A percentile compares a stretch with the other conserved stretches of the same genome.
Conservation (phyloP, 2,888 invertebrate species). For the Ophion costatus region DNA sequence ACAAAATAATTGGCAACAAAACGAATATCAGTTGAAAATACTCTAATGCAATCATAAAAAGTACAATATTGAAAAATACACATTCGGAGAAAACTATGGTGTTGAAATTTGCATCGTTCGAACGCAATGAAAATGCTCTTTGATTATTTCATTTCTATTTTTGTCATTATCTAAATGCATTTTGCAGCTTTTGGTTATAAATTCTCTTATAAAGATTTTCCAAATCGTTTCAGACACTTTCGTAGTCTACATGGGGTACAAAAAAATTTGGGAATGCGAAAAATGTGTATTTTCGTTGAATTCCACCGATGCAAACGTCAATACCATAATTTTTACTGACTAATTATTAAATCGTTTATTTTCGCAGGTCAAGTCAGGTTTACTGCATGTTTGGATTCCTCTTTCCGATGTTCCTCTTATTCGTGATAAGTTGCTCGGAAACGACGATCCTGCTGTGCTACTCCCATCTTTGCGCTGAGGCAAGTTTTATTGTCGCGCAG, state of each 20-base stretch:
- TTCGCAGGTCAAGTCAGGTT: conserved; percentile 92
- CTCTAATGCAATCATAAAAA: background rate
- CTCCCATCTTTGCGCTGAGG: conserved; percentile 99
- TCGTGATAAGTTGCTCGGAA: conserved; percentile 99
- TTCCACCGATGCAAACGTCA: no score
- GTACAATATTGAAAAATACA: background rate
- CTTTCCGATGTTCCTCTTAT: conserved; percentile 98
- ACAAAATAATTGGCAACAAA: background rate
- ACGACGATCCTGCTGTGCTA: conserved; percentile 99
- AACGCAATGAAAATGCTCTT: no score
- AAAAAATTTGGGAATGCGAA: no score
- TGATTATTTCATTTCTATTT: no score
- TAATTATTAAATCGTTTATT: conserved; percentile 14
- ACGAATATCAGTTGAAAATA: no score
- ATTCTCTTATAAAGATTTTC: no score
- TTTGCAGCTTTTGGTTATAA: no score
- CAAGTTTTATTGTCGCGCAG: conserved; percentile 74
- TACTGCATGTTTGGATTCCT: conserved; percentile 99
- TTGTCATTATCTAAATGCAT: no score
- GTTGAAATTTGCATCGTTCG: no score
- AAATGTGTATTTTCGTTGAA: no score
- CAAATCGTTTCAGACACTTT: no score
- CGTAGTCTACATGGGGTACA: no score
- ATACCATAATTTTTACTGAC: background rate
- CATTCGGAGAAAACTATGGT: background rate